Conservation (phyloP, 2,113 vertebrate genomes). For the Stegastes partitus region DNA sequence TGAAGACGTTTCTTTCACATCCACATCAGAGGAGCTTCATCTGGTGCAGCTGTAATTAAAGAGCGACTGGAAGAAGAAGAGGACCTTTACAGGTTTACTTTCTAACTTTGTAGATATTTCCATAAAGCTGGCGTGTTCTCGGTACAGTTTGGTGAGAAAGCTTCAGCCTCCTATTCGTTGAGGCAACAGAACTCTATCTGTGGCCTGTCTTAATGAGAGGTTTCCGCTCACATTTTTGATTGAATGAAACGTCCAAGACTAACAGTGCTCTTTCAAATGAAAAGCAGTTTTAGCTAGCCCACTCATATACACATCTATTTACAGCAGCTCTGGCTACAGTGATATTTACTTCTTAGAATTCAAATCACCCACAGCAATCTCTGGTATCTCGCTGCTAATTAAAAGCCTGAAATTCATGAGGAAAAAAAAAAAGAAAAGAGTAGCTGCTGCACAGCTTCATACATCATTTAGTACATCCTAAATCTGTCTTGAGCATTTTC, state of each 20-base stretch:
- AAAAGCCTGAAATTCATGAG: constrained; percentile 50
- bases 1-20: neutral
- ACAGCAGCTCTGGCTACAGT: constrained; percentile 13
- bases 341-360: constrained; percentile 45
- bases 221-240: neutral
- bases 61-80: neutral
- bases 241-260: constrained; percentile 11
- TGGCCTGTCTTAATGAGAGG: constrained; percentile 5
- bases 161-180: neutral
- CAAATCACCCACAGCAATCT: constrained; percentile 41
- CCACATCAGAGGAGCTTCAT: neutral
- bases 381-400: constrained; percentile 34
- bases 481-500: constrained; percentile 48
- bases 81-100: neutral
- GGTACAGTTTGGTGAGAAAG: neutral
- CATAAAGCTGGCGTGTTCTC: neutral
- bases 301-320: neutral
- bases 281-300: constrained; percentile 6
- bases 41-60: neutral
- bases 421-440: neutral
- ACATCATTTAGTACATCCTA: constrained; percentile 56
- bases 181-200: constrained; percentile 13
- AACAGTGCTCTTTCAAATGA: constrained; percentile 24
- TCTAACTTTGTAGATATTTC: neutral
- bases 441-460: constrained; percentile 21